Conservation (phyloP, 2,113 vertebrate genomes). For the Theropithecus gelada region DNA sequence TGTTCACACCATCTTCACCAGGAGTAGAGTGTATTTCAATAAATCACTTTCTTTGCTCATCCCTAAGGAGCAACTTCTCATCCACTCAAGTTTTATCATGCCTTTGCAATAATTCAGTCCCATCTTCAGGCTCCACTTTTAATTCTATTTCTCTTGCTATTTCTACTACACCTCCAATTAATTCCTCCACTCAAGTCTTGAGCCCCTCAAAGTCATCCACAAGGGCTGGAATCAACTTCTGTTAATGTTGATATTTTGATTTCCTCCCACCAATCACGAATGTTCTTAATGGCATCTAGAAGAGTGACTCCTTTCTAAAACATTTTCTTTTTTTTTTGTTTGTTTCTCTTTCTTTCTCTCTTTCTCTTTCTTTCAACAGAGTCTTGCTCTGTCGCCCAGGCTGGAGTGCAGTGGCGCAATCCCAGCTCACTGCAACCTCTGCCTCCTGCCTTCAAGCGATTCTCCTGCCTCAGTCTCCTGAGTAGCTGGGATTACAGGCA, state of each 20-base stretch:
- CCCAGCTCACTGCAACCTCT: too few relatives aligned
- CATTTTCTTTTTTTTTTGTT: too few relatives aligned
- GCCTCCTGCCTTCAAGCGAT: too few relatives aligned
- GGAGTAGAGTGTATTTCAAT: neutral
- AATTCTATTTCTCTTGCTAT: neutral
- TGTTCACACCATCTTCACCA: neutral
- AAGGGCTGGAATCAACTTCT: neutral
- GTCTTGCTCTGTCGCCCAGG: too few relatives aligned
- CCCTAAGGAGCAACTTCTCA: neutral
- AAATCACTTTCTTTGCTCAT: neutral
- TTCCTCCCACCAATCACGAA: neutral
- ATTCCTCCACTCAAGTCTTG: neutral
- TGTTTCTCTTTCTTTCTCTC: too few relatives aligned
- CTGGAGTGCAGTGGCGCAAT: too few relatives aligned
- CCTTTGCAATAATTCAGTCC: neutral
- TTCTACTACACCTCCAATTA: neutral
- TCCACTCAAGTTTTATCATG: neutral
- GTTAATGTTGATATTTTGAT: neutral
- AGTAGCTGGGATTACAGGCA: too few relatives aligned
- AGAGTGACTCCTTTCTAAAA: neutral
- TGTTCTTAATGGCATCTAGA: neutral
- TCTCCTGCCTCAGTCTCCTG: too few relatives aligned
- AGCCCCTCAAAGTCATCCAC: neutral
- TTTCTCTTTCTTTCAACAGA: too few relatives aligned
- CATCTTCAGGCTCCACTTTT: neutral